These are phyloP conservation scores for Eupithecia vulgata DNA, from an alignment of 2,888 invertebrate genomes.

Conservation along the genomic window DNA sequence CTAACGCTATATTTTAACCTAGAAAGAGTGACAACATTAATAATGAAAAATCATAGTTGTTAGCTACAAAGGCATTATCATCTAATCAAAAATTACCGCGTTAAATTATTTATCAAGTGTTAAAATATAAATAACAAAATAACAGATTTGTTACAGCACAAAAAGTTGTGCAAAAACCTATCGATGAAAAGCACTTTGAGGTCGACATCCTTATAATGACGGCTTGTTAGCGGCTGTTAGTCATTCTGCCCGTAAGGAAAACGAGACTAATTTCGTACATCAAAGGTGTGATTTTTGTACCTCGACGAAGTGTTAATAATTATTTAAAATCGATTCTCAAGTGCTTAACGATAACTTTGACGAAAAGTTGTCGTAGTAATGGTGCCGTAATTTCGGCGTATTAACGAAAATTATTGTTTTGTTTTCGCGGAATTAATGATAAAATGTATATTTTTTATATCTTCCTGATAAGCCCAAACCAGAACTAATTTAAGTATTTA, in stretches of 20 bases:
- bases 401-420: constrained; percentile 8
- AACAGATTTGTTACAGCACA: constrained; percentile 33
- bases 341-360: constrained; percentile 60
- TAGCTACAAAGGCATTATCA: not conserved
- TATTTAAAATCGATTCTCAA: constrained; percentile 68
- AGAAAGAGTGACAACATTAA: not conserved
- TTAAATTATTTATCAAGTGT: not conserved
- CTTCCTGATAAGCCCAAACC: not conserved
- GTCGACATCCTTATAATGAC: constrained; percentile 77
- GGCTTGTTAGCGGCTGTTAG: constrained; percentile 80
- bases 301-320: constrained; percentile 76
- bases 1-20: not conserved
- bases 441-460: too few relatives aligned
- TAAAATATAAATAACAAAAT: not conserved
- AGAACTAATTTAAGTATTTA: not conserved
- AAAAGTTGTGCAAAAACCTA: constrained; percentile 64
- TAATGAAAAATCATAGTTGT: not conserved
- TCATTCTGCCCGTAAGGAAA: constrained; percentile 67
- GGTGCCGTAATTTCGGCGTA: constrained; percentile 38
- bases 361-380: constrained; percentile 54
- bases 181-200: constrained; percentile 62
- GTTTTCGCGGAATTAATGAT: not conserved
- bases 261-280: constrained; percentile 74
- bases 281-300: constrained; percentile 78
- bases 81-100: not conserved